Conservation (phyloP, 64 coral and sea anemone genomes). For the Pachyseris speciosa region DNA sequence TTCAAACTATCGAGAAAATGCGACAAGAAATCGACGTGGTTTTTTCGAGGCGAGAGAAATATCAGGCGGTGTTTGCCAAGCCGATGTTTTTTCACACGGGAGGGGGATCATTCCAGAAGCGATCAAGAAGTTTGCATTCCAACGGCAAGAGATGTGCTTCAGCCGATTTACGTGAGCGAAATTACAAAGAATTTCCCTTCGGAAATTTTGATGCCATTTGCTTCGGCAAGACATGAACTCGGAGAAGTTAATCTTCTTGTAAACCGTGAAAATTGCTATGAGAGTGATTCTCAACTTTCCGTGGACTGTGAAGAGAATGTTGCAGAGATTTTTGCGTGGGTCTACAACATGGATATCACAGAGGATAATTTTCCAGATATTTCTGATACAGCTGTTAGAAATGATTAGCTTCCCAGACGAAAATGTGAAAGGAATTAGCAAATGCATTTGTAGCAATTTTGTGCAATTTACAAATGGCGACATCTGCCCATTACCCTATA, state of each 20-base stretch:
- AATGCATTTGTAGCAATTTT: background rate
- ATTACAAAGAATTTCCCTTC: slow-evolving; percentile 29
- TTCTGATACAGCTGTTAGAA: background rate
- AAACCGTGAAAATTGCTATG: background rate
- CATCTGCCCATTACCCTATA: too few species aligned
- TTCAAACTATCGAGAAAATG: slow-evolving; percentile 2
- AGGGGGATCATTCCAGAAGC: background rate
- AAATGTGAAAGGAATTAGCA: background rate
- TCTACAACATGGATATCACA: slow-evolving; percentile 7
- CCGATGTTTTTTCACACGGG: background rate
- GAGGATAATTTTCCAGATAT: background rate
- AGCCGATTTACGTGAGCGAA: slow-evolving; percentile 32
- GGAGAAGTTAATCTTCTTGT: slow-evolving; percentile 29
- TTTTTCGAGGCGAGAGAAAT: background rate
- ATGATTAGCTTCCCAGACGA: background rate
- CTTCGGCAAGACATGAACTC: background rate
- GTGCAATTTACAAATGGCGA: too few species aligned
- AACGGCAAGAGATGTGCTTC: slow-evolving; percentile 4
- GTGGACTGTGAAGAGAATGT: slow-evolving; percentile 1
- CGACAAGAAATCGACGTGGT: background rate
- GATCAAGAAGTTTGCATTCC: slow-evolving; percentile 20
- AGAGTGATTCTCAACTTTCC: background rate
- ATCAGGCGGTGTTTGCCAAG: background rate
- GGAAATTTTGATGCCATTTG: slow-evolving; percentile 49
- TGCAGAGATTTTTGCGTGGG: slow-evolving; percentile 39